Conservation (phyloP, 1,140 invertebrate genomes). For the Neelides sp. region DNA sequence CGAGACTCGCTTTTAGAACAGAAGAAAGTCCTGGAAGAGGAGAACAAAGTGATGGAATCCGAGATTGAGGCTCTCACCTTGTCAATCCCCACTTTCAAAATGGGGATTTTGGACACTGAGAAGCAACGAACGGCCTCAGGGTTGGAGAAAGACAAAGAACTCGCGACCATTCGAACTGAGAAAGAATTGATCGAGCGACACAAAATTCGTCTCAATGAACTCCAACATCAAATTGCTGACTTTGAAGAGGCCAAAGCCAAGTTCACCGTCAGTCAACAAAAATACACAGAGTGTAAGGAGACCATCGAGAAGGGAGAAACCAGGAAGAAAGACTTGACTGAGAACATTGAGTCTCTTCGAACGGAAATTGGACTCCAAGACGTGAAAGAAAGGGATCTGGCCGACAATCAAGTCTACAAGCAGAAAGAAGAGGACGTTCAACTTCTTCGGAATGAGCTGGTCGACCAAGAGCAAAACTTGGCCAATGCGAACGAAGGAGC, state of each 20-base stretch:
- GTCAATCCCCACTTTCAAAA: slow-evolving; percentile 37
- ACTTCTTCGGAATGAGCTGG: slow-evolving; percentile 39
- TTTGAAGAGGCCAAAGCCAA: slow-evolving; percentile 49
- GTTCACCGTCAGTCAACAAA: neutral
- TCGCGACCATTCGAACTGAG: slow-evolving; percentile 36
- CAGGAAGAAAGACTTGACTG: neutral
- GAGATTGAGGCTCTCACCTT: slow-evolving; percentile 34
- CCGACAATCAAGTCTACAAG: slow-evolving; percentile 57
- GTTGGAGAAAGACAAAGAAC: slow-evolving; percentile 33
- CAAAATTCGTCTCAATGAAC: slow-evolving; percentile 32
- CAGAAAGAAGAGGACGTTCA: slow-evolving; percentile 45
- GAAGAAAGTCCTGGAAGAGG: slow-evolving; percentile 37
- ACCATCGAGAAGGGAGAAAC: too few relatives aligned
- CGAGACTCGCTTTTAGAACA: slow-evolving; percentile 36
- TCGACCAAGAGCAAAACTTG: slow-evolving; percentile 13
- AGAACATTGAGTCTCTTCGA: neutral
- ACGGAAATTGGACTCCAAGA: slow-evolving; percentile 36
- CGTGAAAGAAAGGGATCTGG: slow-evolving; percentile 55
- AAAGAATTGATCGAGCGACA: slow-evolving; percentile 28
- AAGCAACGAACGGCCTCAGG: slow-evolving; percentile 12
- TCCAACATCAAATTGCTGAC: slow-evolving; percentile 34
- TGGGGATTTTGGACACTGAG: slow-evolving; percentile 38
- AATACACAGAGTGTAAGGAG: too few relatives aligned
- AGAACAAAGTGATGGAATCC: slow-evolving; percentile 35
- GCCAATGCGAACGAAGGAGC: slow-evolving; percentile 11